phyloP scores from a whole-genome alignment of 2,113 vertebrate species.

The Sinocyclocheilus rhinocerous region DNA sequence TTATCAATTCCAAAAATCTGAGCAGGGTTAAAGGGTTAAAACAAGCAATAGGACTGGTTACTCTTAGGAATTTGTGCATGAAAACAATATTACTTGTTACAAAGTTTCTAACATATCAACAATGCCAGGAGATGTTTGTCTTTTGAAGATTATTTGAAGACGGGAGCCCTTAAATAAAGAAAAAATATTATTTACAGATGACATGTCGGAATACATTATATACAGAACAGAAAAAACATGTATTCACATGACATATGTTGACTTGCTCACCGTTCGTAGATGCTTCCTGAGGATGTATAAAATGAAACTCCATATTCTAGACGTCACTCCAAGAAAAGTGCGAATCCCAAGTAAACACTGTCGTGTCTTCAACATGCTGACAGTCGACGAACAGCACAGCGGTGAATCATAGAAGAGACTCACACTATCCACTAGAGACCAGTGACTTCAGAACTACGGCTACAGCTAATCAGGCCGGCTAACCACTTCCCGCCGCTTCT shows the following conservation, averaged over 20 bases:
- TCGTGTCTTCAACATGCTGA: constrained; percentile 79
- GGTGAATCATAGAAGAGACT: constrained; percentile 13
- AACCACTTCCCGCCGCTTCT: constrained; percentile 32
- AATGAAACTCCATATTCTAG: constrained; percentile 82
- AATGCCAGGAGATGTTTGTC: background rate
- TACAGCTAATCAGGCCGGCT: constrained; percentile 18
- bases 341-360: constrained; percentile 82
- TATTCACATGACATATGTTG: background rate
- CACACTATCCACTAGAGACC: background rate
- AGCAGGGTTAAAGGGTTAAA: background rate
- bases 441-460: background rate
- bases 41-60: background rate
- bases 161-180: background rate
- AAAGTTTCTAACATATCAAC: background rate
- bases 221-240: background rate
- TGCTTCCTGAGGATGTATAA: constrained; percentile 81
- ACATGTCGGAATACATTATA: background rate
- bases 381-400: constrained; percentile 8
- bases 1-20: background rate
- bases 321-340: constrained; percentile 79
- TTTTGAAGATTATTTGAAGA: background rate
- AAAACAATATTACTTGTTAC: background rate
- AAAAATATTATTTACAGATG: background rate
- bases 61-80: background rate
- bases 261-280: constrained; percentile 78